Percentiles rank a stretch among this genome's conserved stretches.
phyloP scores from a whole-genome alignment of 1,140 invertebrate genomes.

The Pseudomyrmex concolor region DNA sequence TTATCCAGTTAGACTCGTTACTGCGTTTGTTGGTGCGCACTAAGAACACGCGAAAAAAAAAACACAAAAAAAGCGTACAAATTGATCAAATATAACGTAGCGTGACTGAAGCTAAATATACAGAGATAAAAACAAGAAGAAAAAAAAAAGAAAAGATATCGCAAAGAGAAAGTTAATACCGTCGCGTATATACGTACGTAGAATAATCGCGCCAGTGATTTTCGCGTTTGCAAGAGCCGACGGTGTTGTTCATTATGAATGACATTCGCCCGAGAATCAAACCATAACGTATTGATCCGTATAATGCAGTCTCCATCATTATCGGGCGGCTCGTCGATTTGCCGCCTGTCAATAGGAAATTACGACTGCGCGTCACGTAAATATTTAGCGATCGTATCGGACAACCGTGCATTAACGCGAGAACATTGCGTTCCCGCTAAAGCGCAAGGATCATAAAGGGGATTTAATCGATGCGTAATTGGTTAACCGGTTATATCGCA shows the following conservation, averaged over 20 bases:
- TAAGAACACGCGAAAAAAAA: neutral
- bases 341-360: slow-evolving; percentile 54
- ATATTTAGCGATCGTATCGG: slow-evolving; percentile 53
- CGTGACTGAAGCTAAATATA: no score
- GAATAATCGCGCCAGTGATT: neutral
- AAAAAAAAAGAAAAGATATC: neutral
- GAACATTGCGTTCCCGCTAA: slow-evolving; percentile 12
- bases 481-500: slow-evolving; percentile 44
- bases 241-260: neutral
- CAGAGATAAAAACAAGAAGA: neutral
- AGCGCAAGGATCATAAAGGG: slow-evolving; percentile 19
- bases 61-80: no score
- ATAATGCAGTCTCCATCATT: slow-evolving; percentile 49
- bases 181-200: neutral
- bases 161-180: neutral
- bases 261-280: slow-evolving; percentile 31
- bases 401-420: slow-evolving; percentile 36
- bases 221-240: neutral
- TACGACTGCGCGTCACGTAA: slow-evolving; percentile 53
- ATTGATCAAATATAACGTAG: no score
- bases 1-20: neutral
- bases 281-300: slow-evolving; percentile 39
- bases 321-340: slow-evolving; percentile 47
- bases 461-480: slow-evolving; percentile 61
- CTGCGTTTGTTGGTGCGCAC: no score